Conservation (phyloP, 2,888 invertebrate genomes). For the Atethmia centrago region DNA sequence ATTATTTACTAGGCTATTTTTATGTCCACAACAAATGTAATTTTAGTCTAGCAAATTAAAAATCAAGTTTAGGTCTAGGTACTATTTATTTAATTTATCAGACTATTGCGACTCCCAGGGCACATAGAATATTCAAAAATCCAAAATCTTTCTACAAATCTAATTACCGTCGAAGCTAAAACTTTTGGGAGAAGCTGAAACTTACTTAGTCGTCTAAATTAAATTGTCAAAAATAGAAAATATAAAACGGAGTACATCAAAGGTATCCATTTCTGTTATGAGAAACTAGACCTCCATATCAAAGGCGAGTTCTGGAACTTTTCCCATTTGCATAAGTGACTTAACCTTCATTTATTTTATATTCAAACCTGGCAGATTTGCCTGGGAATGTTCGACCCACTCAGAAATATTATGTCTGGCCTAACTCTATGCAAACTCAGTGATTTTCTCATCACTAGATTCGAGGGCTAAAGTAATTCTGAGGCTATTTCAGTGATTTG, state of each 20-base stretch:
- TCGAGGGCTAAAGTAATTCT: constrained; percentile 38
- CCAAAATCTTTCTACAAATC: constrained; percentile 5
- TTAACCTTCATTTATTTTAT: constrained; percentile 78
- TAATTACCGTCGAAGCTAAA: constrained; percentile 1
- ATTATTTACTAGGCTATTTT: no score
- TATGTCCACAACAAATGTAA: no score
- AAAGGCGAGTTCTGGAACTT: constrained; percentile 71
- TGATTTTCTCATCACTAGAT: constrained; percentile 58
- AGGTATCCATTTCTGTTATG: constrained; percentile 63
- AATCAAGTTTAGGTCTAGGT: no score
- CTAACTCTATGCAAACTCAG: constrained; percentile 59
- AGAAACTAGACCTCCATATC: constrained; percentile 64
- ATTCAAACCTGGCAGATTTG: constrained; percentile 76
- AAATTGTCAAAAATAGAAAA: constrained; percentile 37
- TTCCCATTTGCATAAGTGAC: constrained; percentile 80
- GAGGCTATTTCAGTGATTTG: constrained; percentile 33
- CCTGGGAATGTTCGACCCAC: constrained; percentile 71
- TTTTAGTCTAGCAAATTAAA: no score
- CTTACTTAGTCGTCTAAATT: constrained; percentile 20
- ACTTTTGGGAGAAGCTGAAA: constrained; percentile 10
- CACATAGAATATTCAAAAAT: neutral
- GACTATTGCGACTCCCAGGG: neutral
- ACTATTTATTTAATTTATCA: neutral
- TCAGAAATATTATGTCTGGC: constrained; percentile 74
- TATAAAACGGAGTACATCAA: constrained; percentile 46